Percentiles rank a stretch among this genome's conserved stretches.
Conservation (phyloP, 2,888 invertebrate genomes). For the Drymonia ruficornis region DNA sequence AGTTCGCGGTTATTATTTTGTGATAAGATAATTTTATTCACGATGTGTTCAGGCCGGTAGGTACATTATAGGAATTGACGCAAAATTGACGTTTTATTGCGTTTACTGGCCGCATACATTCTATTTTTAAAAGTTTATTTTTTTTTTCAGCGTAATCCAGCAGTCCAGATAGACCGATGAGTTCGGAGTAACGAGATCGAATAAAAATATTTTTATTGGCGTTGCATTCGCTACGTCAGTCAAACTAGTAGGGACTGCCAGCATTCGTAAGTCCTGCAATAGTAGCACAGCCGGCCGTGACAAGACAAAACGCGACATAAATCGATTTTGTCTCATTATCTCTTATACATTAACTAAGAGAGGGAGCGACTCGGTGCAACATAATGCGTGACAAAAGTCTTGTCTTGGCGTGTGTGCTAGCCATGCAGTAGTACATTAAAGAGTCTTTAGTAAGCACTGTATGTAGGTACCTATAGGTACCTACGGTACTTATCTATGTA, state of each 20-base stretch:
- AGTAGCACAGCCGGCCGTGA: too few relatives aligned
- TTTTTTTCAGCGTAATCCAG: slow-evolving; percentile 35
- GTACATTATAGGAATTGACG: slow-evolving; percentile 14
- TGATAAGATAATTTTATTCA: slow-evolving; percentile 15
- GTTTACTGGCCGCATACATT: slow-evolving; percentile 28
- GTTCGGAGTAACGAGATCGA: slow-evolving; percentile 20
- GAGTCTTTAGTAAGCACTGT: too few relatives aligned
- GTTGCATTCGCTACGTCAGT: neutral
- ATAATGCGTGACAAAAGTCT: too few relatives aligned
- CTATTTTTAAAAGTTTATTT: slow-evolving; percentile 44
- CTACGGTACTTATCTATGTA: too few relatives aligned
- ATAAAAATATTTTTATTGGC: neutral
- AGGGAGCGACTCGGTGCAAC: too few relatives aligned
- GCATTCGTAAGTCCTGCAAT: neutral
- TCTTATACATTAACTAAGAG: too few relatives aligned
- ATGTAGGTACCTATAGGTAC: too few relatives aligned
- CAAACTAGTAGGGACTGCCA: too few relatives aligned
- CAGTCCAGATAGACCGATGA: slow-evolving; percentile 30
- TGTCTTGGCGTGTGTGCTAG: too few relatives aligned
- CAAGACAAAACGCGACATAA: too few relatives aligned
- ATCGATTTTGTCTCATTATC: too few relatives aligned
- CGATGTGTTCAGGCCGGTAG: slow-evolving; percentile 10
- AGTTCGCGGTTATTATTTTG: slow-evolving; percentile 9
- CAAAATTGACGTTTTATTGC: slow-evolving; percentile 34
- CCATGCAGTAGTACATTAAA: too few relatives aligned